phyloP scores from a whole-genome alignment of 2,888 invertebrate genomes.

The Myopa tessellatipennis region DNA sequence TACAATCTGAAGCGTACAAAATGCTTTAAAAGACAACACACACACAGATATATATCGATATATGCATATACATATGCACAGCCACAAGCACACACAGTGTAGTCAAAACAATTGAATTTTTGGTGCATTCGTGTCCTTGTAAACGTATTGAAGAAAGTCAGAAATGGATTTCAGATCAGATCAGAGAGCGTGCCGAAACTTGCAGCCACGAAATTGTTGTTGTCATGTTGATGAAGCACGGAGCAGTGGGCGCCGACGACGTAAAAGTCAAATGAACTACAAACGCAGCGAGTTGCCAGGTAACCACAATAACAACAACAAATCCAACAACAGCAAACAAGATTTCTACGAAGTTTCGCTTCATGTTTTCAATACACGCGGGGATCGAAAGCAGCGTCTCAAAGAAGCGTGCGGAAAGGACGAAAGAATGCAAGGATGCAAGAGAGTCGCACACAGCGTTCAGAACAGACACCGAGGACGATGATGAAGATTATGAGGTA shows the following conservation, averaged over 20 bases:
- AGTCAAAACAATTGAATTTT: not conserved
- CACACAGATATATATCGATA: too few species aligned
- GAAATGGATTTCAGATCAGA: not conserved
- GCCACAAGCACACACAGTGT: not conserved
- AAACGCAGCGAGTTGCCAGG: not conserved
- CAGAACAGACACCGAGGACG: not conserved
- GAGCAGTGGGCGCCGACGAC: too few species aligned
- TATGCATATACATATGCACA: not conserved
- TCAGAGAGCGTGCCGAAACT: not conserved
- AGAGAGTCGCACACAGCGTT: not conserved
- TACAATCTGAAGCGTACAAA: not conserved
- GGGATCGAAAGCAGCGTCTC: not conserved
- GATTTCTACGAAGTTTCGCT: not conserved
- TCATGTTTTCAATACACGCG: not conserved
- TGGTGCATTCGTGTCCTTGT: not conserved
- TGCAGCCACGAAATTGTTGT: not conserved
- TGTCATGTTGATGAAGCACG: too few species aligned
- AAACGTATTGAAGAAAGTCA: slow-evolving; percentile 8
- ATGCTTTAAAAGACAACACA: too few species aligned
- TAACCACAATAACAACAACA: not conserved
- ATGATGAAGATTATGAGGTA: not conserved
- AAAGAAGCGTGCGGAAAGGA: not conserved
- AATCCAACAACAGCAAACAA: not conserved
- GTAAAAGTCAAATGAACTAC: not conserved
- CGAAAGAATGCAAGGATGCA: not conserved